Conservation (phyloP, 2,888 invertebrate genomes). For the Tenthredo scrophulariae region DNA sequence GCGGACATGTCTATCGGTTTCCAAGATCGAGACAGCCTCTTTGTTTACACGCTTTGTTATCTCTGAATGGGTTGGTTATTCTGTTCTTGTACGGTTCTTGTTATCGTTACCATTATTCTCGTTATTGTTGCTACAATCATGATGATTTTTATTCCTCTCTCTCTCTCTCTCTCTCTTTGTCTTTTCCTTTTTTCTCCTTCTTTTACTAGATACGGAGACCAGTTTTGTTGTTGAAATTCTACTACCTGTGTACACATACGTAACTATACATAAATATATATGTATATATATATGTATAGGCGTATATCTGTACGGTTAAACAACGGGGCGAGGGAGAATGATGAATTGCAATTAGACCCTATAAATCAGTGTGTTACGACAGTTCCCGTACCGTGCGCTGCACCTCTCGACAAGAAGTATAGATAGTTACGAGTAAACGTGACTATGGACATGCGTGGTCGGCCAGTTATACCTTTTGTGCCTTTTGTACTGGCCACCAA, state of each 20-base stretch:
- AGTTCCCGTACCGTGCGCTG: constrained; percentile 62
- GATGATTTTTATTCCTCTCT: background rate
- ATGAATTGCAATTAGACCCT: constrained; percentile 71
- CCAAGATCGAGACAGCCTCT: constrained; percentile 10
- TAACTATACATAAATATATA: no score
- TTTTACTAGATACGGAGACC: background rate
- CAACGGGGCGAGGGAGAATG: constrained; percentile 66
- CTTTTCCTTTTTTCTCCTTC: background rate
- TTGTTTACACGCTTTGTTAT: constrained; percentile 38
- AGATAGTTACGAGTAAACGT: constrained; percentile 22
- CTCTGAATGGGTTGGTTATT: background rate
- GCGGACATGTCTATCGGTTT: constrained; percentile 5
- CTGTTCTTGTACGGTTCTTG: background rate
- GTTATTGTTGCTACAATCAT: background rate
- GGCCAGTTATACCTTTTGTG: background rate
- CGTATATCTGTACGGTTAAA: constrained; percentile 16
- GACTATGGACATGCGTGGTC: constrained; percentile 32
- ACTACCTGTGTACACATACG: background rate
- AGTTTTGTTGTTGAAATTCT: background rate
- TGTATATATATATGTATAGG: no score
- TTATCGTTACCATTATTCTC: background rate
- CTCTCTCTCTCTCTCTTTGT: background rate
- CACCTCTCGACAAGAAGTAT: constrained; percentile 20
- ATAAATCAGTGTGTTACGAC: constrained; percentile 69
- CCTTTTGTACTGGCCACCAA: background rate